phyloP scores from a whole-genome alignment of 2,797 vertebrate genomes.

The Babyrousa celebensis region DNA sequence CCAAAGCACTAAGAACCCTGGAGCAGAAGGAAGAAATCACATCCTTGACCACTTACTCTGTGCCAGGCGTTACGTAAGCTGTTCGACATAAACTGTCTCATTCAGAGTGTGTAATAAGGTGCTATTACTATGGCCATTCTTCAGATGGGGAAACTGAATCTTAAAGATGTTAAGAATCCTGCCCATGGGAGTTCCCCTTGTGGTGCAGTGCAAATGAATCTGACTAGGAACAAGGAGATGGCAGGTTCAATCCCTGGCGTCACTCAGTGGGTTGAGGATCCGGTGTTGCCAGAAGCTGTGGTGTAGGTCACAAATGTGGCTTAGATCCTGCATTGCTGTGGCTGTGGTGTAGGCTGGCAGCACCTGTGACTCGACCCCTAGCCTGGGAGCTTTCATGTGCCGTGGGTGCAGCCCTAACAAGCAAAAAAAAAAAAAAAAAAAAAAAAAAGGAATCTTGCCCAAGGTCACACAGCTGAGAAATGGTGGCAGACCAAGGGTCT shows the following conservation, averaged over 20 bases:
- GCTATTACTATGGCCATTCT: background rate
- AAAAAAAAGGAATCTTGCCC: background rate
- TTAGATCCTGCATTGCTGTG: no score
- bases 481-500: background rate
- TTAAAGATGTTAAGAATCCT: background rate
- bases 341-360: no score
- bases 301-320: no score
- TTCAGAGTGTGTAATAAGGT: background rate
- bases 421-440: no score
- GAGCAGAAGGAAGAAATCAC: background rate
- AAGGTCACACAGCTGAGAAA: background rate
- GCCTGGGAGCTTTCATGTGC: no score
- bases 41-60: background rate
- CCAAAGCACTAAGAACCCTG: background rate
- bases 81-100: background rate
- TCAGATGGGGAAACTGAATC: slow-evolving; percentile 14
- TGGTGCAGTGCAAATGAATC: no score
- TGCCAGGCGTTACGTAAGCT: rapidly evolving
- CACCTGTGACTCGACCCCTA: no score
- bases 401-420: no score
- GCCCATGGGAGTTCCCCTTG: background rate
- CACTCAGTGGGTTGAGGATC: no score
- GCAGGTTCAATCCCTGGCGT: no score
- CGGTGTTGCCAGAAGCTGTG: no score
- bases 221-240: no score